Conservation (phyloP, 2,113 vertebrate species). For the pig (Sus scrofa) region T2T-Sscrofa CM000817.6:86230501-86231000, state of each 20-base stretch:
- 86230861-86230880: not conserved
- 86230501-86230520: no score
- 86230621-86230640: not conserved
- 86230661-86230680: conserved; percentile 78
- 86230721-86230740: conserved; percentile 95
- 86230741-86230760: conserved; percentile 99
- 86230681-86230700: conserved; percentile 93
- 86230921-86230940: fast-evolving
- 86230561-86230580: not conserved
- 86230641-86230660: not conserved
- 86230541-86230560: not conserved
- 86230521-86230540: no score
- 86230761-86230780: conserved; percentile 96
- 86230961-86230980: no score
- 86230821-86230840: conserved; percentile 97
- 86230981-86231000: not conserved
- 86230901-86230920: not conserved
- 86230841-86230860: conserved; percentile 95
- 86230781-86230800: conserved; percentile 97
- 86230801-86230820: conserved; percentile 97
- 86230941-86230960: not conserved
- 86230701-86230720: conserved; percentile 94
- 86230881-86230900: not conserved
- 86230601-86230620: not conserved
- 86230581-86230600: not conserved